Evolutionary conservation across 2,888 invertebrate genomes (phyloP).

Genomic region (Drosophila neotestacea): DNA sequence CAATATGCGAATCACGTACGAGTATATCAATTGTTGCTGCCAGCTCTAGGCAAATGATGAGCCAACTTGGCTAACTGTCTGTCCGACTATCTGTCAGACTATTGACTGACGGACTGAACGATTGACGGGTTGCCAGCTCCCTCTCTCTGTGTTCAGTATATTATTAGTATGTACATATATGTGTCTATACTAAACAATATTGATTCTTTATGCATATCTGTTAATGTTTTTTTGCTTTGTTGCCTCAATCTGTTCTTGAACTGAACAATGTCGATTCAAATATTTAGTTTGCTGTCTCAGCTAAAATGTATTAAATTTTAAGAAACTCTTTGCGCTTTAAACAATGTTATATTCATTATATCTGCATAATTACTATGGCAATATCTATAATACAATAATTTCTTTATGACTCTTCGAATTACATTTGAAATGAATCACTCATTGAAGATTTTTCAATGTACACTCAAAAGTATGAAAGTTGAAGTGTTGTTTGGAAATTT

Average conservation of each 20-base stretch:
- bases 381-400: no score
- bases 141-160: slow-evolving; percentile 7
- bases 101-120: slow-evolving; percentile 38
- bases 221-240: slow-evolving; percentile 18
- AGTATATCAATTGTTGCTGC: slow-evolving; percentile 80
- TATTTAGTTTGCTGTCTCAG: background rate
- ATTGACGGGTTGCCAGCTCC: slow-evolving; percentile 66
- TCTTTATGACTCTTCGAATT: no score
- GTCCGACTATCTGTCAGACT: slow-evolving; percentile 16
- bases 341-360: no score
- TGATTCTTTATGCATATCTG: slow-evolving; percentile 38
- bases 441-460: no score
- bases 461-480: no score
- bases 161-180: slow-evolving; percentile 5
- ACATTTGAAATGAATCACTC: no score
- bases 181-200: slow-evolving; percentile 11
- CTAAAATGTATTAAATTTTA: background rate
- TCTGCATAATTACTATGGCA: no score
- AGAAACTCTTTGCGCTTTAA: background rate
- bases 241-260: slow-evolving; percentile 3
- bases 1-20: slow-evolving; percentile 73
- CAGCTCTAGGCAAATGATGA: slow-evolving; percentile 71
- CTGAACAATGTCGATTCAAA: slow-evolving; percentile 2
- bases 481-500: no score
- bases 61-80: slow-evolving; percentile 45